These are phyloP conservation scores for Pteropus rufus DNA, from an alignment of 2,797 vertebrate species.

Conservation along the genomic window DNA sequence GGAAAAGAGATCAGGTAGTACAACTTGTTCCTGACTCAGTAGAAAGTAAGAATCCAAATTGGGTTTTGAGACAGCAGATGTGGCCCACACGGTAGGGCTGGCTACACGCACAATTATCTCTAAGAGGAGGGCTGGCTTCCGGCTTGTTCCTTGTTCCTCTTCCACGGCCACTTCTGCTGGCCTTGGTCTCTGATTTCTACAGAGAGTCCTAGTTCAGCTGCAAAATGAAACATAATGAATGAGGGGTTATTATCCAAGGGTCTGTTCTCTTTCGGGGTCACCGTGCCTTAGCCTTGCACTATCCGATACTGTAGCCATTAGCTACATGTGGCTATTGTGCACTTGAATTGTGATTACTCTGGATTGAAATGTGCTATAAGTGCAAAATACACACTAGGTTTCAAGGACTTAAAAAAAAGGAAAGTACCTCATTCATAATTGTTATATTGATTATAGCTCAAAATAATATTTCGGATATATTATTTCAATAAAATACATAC, in stretches of 20 bases:
- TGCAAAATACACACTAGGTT: background rate
- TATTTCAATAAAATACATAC: background rate
- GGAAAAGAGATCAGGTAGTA: constrained; percentile 42
- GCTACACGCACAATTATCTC: background rate
- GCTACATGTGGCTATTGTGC: background rate
- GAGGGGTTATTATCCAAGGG: background rate
- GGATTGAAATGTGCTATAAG: background rate
- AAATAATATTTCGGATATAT: background rate
- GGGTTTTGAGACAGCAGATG: constrained; percentile 40
- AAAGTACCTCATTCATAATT: background rate
- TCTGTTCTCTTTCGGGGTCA: background rate
- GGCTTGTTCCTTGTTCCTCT: background rate
- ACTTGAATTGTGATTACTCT: background rate
- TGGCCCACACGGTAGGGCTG: background rate
- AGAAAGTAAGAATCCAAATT: constrained; percentile 42
- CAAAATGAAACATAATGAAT: background rate
- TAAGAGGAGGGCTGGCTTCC: background rate
- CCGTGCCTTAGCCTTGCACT: background rate
- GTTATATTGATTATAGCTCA: background rate
- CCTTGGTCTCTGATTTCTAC: background rate
- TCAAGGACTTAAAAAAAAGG: background rate
- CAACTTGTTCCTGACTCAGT: constrained; percentile 33
- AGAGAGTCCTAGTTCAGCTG: background rate
- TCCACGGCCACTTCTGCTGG: background rate
- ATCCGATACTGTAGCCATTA: background rate